phyloP scores from a whole-genome alignment of 2,888 invertebrate genomes.

The Anodontia alba region DNA sequence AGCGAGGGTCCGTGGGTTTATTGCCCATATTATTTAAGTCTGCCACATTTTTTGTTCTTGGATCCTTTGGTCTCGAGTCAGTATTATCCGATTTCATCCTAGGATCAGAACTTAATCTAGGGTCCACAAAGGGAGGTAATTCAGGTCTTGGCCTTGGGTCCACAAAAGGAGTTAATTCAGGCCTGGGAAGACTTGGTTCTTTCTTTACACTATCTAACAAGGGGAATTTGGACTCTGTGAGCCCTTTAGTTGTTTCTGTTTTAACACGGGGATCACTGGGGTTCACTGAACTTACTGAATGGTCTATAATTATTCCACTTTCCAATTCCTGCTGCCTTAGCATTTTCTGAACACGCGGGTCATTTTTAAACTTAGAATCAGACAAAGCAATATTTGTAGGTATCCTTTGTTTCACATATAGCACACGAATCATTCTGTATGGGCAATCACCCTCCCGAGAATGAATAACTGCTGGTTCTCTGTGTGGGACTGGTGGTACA shows the following conservation, averaged over 20 bases:
- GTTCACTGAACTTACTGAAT: slow-evolving; percentile 42
- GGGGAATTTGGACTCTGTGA: slow-evolving; percentile 38
- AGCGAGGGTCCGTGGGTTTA: slow-evolving; percentile 54
- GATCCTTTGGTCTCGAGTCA: slow-evolving; percentile 55
- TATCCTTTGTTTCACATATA: slow-evolving; percentile 59
- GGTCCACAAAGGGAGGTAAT: not conserved
- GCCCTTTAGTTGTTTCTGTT: slow-evolving; percentile 15
- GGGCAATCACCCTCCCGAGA: slow-evolving; percentile 64
- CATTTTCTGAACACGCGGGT: slow-evolving; percentile 77
- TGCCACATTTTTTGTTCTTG: slow-evolving; percentile 33
- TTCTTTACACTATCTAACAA: slow-evolving; percentile 45
- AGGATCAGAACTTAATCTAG: slow-evolving; percentile 26
- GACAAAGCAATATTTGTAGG: slow-evolving; percentile 68
- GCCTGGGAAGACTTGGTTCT: slow-evolving; percentile 38
- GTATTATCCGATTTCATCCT: slow-evolving; percentile 36
- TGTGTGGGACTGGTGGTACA: slow-evolving; percentile 27
- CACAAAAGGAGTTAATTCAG: slow-evolving; percentile 57
- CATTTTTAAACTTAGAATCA: slow-evolving; percentile 70
- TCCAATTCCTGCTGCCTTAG: slow-evolving; percentile 60
- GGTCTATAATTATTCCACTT: slow-evolving; percentile 56
- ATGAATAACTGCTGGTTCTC: slow-evolving; percentile 60
- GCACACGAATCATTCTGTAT: slow-evolving; percentile 58
- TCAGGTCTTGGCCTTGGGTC: slow-evolving; percentile 37
- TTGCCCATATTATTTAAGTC: slow-evolving; percentile 1
- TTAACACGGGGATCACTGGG: slow-evolving; percentile 47